Percentiles rank a stretch among this genome's conserved stretches.
Conservation (phyloP, 2,888 invertebrate species). For the Drosophila demipolita region DNA sequence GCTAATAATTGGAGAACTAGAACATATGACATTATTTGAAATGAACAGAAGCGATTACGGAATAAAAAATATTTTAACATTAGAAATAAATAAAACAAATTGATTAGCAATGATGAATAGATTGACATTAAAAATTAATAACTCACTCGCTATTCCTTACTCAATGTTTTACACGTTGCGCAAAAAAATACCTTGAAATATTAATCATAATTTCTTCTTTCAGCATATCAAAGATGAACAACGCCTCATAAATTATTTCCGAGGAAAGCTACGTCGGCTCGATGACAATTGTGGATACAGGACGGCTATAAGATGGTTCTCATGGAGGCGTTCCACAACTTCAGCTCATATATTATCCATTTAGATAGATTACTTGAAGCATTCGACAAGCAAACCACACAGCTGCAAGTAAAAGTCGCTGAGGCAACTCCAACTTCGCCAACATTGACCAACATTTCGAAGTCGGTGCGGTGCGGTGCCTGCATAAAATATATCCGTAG, state of each 20-base stretch:
- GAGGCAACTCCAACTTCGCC: conserved; percentile 23
- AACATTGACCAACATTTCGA: conserved; percentile 44
- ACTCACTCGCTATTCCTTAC: background rate
- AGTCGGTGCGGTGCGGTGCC: conserved; percentile 16
- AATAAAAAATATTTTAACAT: background rate
- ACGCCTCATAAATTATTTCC: conserved; percentile 17
- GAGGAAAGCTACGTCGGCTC: background rate
- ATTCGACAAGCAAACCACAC: conserved; percentile 22
- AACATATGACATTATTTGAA: background rate
- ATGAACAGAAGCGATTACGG: background rate
- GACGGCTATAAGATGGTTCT: no score
- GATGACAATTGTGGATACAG: background rate
- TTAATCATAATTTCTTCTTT: conserved; percentile 18
- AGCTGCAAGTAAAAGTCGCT: conserved; percentile 21
- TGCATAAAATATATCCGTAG: conserved; percentile 52
- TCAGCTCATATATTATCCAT: conserved; percentile 34
- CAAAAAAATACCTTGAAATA: background rate
- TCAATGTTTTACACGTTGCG: background rate
- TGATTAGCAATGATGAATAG: background rate
- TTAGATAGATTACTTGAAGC: conserved; percentile 18
- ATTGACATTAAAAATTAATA: background rate
- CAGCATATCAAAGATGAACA: conserved; percentile 1
- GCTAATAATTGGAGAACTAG: background rate
- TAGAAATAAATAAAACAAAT: background rate
- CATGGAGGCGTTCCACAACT: background rate